Conservation (phyloP, 2,113 vertebrate genomes). For the Chitala chitala region DNA sequence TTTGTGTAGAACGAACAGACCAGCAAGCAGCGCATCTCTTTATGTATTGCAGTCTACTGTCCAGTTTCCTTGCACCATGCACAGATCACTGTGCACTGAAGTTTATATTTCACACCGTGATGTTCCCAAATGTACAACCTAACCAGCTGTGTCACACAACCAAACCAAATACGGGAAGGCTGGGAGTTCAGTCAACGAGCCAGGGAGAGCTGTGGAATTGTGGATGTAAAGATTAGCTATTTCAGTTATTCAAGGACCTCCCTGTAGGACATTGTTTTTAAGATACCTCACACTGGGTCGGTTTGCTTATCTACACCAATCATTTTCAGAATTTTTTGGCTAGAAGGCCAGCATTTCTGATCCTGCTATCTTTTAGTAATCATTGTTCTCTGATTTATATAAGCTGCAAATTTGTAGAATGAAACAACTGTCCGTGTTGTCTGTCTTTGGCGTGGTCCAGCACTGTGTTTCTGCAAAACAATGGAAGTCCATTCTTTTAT, state of each 20-base stretch:
- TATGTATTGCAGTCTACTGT: not conserved
- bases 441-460: not conserved
- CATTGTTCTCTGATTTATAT: not conserved
- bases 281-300: not conserved
- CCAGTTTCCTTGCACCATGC: not conserved
- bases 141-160: constrained; percentile 22
- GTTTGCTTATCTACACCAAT: constrained; percentile 25
- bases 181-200: constrained; percentile 20
- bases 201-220: constrained; percentile 4
- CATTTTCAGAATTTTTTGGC: not conserved
- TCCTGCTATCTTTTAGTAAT: not conserved
- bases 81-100: not conserved
- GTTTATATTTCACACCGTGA: constrained; percentile 33
- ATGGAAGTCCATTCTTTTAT: no score
- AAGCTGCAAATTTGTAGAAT: no score
- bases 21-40: no score
- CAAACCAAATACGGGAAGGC: constrained; percentile 24
- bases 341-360: not conserved
- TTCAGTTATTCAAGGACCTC: constrained; percentile 19
- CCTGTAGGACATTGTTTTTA: constrained; percentile 16
- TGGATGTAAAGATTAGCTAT: constrained; percentile 31
- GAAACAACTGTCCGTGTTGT: not conserved
- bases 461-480: no score
- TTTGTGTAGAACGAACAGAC: constrained; percentile 15
- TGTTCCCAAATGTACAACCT: constrained; percentile 28